phyloP scores from a whole-genome alignment of 1,140 invertebrate species.

The Cydia fagiglandana region DNA sequence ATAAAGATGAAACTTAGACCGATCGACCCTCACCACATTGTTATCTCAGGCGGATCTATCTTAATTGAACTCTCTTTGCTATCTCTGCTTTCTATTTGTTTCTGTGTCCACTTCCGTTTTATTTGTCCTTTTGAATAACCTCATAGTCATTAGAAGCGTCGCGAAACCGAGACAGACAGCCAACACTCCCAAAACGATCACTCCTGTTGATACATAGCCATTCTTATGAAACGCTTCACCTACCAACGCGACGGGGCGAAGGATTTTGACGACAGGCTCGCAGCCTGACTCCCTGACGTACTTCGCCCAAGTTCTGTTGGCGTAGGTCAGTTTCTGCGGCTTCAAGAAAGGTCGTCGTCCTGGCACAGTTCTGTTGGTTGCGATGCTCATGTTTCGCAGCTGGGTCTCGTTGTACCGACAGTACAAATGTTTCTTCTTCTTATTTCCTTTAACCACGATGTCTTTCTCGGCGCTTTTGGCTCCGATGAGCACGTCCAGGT shows the following conservation, averaged over 20 bases:
- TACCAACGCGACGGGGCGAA: slow-evolving; percentile 67
- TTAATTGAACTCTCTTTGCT: slow-evolving; percentile 35
- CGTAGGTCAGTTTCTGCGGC: slow-evolving; percentile 79
- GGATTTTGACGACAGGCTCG: slow-evolving; percentile 76
- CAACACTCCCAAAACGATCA: slow-evolving; percentile 48
- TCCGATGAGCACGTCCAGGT: slow-evolving; percentile 83
- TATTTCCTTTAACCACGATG: slow-evolving; percentile 80
- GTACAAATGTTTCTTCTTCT: slow-evolving; percentile 83
- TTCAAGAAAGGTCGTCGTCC: slow-evolving; percentile 80
- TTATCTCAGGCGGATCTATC: slow-evolving; percentile 11
- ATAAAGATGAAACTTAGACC: slow-evolving; percentile 13
- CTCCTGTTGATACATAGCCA: slow-evolving; percentile 43
- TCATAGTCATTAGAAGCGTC: slow-evolving; percentile 61
- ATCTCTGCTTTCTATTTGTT: slow-evolving; percentile 62
- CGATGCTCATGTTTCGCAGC: slow-evolving; percentile 75
- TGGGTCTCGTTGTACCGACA: slow-evolving; percentile 83
- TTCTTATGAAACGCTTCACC: slow-evolving; percentile 47
- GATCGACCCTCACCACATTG: slow-evolving; percentile 2
- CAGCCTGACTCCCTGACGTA: slow-evolving; percentile 85
- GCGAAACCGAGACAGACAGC: slow-evolving; percentile 56
- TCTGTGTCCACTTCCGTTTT: slow-evolving; percentile 51
- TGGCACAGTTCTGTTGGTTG: slow-evolving; percentile 74
- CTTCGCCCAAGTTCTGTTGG: slow-evolving; percentile 85
- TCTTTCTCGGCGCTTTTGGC: slow-evolving; percentile 82
- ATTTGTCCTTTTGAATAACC: slow-evolving; percentile 52